A percentile compares a stretch with the other conserved stretches of the same genome.
These are phyloP conservation scores for Cylas formicarius DNA, from an alignment of 1,140 invertebrate species.

Conservation along the genomic window DNA sequence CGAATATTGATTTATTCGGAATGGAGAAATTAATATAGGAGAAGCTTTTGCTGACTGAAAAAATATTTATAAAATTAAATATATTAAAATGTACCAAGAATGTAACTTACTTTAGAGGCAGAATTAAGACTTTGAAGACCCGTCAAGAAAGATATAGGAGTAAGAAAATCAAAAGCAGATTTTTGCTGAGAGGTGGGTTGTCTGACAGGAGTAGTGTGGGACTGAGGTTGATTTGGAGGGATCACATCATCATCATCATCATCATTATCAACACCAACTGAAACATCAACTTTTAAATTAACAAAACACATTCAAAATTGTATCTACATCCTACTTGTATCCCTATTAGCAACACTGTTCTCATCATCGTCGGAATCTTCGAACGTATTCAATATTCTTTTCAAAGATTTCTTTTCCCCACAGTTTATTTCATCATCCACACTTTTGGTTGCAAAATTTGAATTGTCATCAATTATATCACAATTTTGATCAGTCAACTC, in stretches of 20 bases:
- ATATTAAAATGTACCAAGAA: no score
- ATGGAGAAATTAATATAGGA: conserved; percentile 21
- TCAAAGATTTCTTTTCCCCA: conserved; percentile 34
- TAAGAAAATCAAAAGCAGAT: conserved; percentile 35
- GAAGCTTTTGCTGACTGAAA: conserved; percentile 14
- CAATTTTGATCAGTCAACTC: conserved; percentile 33
- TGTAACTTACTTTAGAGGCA: conserved; percentile 21
- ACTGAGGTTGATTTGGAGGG: conserved; percentile 26
- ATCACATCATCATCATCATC: conserved; percentile 29
- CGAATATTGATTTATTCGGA: conserved; percentile 29
- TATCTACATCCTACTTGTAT: not conserved
- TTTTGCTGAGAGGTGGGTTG: conserved; percentile 19
- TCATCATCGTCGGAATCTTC: conserved; percentile 36
- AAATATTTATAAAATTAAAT: conserved; percentile 15
- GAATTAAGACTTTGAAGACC: conserved; percentile 32
- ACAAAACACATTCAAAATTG: conserved; percentile 10
- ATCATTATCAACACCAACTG: not conserved
- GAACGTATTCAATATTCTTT: conserved; percentile 31
- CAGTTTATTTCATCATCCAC: conserved; percentile 35
- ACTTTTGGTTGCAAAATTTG: conserved; percentile 35
- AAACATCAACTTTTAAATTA: conserved; percentile 3
- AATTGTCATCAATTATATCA: conserved; percentile 31
- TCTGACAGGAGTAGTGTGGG: conserved; percentile 23
- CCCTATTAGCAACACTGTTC: conserved; percentile 2
- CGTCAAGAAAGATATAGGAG: conserved; percentile 31